phyloP scores from a whole-genome alignment of 1,140 invertebrate genomes.

The Harpegnathos saltator region DNA sequence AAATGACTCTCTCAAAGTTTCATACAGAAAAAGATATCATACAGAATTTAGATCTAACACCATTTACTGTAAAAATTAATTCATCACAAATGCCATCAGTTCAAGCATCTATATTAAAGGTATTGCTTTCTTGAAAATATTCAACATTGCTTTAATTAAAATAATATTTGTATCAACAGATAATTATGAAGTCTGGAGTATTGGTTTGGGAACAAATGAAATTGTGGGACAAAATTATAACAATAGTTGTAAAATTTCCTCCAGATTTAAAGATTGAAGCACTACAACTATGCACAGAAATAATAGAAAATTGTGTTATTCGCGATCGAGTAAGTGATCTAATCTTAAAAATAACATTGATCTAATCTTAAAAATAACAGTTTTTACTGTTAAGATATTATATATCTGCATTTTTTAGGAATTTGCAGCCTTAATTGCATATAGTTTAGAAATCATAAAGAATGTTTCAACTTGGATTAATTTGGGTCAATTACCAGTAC shows the following conservation, averaged over 20 bases:
- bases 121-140: conserved; percentile 47
- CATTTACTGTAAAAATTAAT: conserved; percentile 75
- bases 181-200: conserved; percentile 78
- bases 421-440: conserved; percentile 57
- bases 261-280: conserved; percentile 76
- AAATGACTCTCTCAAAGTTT: conserved; percentile 74
- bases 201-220: conserved; percentile 70
- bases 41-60: conserved; percentile 76
- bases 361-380: not conserved
- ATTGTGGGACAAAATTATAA: conserved; percentile 72
- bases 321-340: conserved; percentile 62
- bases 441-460: conserved; percentile 73
- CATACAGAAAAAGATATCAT: conserved; percentile 71
- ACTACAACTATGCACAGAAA: conserved; percentile 72
- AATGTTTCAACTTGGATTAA: conserved; percentile 71
- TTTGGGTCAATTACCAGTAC: conserved; percentile 44
- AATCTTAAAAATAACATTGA: not conserved
- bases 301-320: conserved; percentile 69
- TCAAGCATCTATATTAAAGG: conserved; percentile 79
- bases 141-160: conserved; percentile 28
- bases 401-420: conserved; percentile 66
- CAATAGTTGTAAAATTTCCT: conserved; percentile 71
- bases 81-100: conserved; percentile 64
- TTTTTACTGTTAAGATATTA: conserved; percentile 36
- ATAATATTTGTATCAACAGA: conserved; percentile 68